Conservation (phyloP, 1,140 invertebrate species). For the Epicauta chinensis region DNA sequence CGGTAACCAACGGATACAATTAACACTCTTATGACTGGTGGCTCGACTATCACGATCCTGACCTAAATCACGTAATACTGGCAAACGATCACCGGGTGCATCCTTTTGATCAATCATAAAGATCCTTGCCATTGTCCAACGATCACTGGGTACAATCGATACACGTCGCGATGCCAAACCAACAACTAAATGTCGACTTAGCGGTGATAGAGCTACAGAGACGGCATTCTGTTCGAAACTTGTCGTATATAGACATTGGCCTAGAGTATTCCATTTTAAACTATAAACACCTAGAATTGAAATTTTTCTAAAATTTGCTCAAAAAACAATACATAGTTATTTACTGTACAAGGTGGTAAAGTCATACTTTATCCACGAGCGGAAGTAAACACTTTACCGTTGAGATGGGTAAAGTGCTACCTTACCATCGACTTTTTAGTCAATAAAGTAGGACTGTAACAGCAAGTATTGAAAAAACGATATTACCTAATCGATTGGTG, state of each 20-base stretch:
- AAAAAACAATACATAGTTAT: too few species aligned
- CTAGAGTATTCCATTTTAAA: constrained; percentile 63
- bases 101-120: constrained; percentile 47
- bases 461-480: not conserved
- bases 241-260: constrained; percentile 69
- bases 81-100: constrained; percentile 43
- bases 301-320: not conserved
- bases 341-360: too few species aligned
- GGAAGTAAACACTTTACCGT: too few species aligned
- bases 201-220: constrained; percentile 75
- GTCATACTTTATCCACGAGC: too few species aligned
- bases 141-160: constrained; percentile 47
- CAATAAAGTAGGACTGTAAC: too few species aligned
- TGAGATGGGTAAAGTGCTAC: too few species aligned
- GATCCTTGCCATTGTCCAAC: constrained; percentile 62
- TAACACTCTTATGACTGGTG: constrained; percentile 60
- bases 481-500: constrained; percentile 60
- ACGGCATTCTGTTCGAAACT: constrained; percentile 72
- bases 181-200: constrained; percentile 68
- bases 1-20: constrained; percentile 79
- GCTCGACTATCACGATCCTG: constrained; percentile 52
- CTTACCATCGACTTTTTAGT: too few species aligned
- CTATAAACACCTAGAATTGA: constrained; percentile 65
- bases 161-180: constrained; percentile 64
- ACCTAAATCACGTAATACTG: constrained; percentile 55